A percentile compares a stretch with the other conserved stretches of the same genome.
Evolutionary conservation across 1,140 invertebrate species (phyloP).

Genomic region (Heterodera carotae): DNA sequence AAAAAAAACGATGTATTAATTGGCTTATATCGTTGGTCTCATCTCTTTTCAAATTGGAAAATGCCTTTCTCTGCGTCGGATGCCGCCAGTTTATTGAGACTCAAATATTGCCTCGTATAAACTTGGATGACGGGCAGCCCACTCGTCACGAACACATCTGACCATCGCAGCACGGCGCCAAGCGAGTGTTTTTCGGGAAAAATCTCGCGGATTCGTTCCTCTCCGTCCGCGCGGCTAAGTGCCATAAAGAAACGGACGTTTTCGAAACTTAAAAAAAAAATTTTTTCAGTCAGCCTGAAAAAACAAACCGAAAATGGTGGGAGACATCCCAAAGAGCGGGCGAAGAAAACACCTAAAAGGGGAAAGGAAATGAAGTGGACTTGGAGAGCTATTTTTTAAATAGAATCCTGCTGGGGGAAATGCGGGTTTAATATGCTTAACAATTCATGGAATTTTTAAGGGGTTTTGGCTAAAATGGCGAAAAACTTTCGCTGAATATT

Average conservation of each 20-base stretch:
- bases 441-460: too few species aligned
- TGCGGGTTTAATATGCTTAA: too few species aligned
- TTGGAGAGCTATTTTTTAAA: too few species aligned
- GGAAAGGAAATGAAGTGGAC: too few species aligned
- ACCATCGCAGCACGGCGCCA: constrained; percentile 32
- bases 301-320: constrained; percentile 45
- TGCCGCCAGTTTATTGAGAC: background rate
- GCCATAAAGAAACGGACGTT: constrained; percentile 55
- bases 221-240: constrained; percentile 45
- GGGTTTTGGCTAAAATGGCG: too few species aligned
- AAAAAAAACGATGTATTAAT: too few species aligned
- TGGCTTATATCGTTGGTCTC: too few species aligned
- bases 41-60: background rate
- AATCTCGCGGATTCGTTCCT: constrained; percentile 30
- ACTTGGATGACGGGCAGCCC: constrained; percentile 55
- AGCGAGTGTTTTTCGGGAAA: constrained; percentile 27
- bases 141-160: constrained; percentile 40
- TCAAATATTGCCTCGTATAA: constrained; percentile 36
- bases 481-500: too few species aligned
- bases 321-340: constrained; percentile 56
- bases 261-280: constrained; percentile 39
- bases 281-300: background rate
- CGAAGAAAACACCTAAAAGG: background rate
- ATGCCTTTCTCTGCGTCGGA: background rate
- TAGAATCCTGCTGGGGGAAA: too few species aligned